Base-by-base conservation (phyloP, 2,888 invertebrate genomes). In the Conus canariensis region DNA sequence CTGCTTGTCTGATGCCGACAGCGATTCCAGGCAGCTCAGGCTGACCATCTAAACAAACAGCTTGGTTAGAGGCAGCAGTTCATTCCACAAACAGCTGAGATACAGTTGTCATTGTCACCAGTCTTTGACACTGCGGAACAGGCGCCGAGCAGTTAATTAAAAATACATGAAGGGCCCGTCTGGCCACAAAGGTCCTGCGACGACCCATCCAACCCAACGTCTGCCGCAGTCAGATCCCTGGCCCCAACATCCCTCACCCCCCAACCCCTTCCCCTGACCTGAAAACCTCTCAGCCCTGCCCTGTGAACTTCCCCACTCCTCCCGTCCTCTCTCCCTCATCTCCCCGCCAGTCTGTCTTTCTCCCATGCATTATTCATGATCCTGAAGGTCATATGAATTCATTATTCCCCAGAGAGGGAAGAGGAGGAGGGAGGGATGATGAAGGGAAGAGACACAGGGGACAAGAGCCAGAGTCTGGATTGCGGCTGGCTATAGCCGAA, bases 341-440 rank as follows among this genome's bases (percentile, higher is more conserved):
- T 19, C 70, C 70, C 70, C 16, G 25, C 16, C 77, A 30, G 77
- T 80, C 77, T 58, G 82, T 83, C 58, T 83, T 19, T 83, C 58
- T 58, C 58, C 82, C 19, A 83, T 83, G 82, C 82, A 83, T 83
- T 83, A 83, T 83, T 83, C 82, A 83, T 83, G 82, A 58, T 22
- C 82, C 82, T 22, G 82, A 16, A 83, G 82, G 82, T 83, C 22
- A 83, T 25, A 58, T 77, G 30, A 25, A 77, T 77, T 70, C 8
- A 77, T 30, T 77, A 10, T 30, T 30, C 77, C 77, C 30, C 30
- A 77, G 30, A 56, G 74, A 80, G 22, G 67, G 85, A 64, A 45
- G 87, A 82, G 82, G 70, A 59, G 30, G 22, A 58, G 22, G 30
- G 80, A 14, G 45, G 25, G 74, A 22, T 16, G 70, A 22, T 5